Evolutionary conservation across 2,888 invertebrate species (phyloP).

Genomic region (Eugnorisma glareosa): DNA sequence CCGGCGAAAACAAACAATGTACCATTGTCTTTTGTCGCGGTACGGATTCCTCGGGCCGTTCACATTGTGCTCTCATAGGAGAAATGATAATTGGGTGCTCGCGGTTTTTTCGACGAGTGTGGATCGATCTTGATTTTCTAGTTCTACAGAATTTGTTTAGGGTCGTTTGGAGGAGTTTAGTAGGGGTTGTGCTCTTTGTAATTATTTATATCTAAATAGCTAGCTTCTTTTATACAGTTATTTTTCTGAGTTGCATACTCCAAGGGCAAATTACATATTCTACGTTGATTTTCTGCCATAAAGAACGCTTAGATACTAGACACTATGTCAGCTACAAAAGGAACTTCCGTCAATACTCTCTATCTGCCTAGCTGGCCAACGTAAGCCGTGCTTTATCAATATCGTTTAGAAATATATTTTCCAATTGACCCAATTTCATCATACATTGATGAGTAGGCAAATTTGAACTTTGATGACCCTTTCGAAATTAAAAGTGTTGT

Average conservation of each 20-base stretch:
- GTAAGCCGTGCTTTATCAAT: background rate
- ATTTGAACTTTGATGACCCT: slow-evolving; percentile 10
- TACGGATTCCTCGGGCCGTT: slow-evolving; percentile 68
- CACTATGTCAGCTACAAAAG: background rate
- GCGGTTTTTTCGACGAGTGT: slow-evolving; percentile 49
- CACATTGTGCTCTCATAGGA: slow-evolving; percentile 66
- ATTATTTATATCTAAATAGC: too few species aligned
- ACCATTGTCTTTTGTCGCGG: slow-evolving; percentile 78
- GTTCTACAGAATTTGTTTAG: slow-evolving; percentile 13
- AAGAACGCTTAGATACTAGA: background rate
- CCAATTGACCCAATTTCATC: slow-evolving; percentile 12
- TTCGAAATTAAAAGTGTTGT: slow-evolving; percentile 5
- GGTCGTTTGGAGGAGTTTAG: slow-evolving; percentile 13
- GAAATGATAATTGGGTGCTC: slow-evolving; percentile 62
- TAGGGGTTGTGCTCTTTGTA: background rate
- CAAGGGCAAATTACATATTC: background rate
- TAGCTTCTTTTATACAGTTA: background rate
- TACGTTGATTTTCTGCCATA: background rate
- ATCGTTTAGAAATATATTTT: slow-evolving; percentile 3
- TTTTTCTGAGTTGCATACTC: background rate
- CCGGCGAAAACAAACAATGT: slow-evolving; percentile 84
- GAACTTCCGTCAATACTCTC: background rate
- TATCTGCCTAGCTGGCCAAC: background rate
- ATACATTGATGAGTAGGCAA: slow-evolving; percentile 1
- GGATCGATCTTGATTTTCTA: slow-evolving; percentile 36